phyloP scores from a whole-genome alignment of 1,140 invertebrate genomes.

The Potamilus streckersoni region DNA sequence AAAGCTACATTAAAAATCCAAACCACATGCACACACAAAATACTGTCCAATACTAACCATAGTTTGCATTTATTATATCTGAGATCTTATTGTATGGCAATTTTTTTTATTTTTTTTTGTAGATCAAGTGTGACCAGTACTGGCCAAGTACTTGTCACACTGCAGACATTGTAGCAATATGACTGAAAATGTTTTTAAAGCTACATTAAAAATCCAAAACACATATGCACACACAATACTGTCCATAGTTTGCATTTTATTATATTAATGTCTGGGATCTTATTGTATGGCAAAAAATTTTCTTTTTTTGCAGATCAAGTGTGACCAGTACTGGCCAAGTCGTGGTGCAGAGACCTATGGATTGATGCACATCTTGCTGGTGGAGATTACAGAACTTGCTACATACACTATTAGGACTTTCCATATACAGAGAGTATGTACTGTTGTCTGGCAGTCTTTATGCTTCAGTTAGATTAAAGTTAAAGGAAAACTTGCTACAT shows the following conservation, averaged over 20 bases:
- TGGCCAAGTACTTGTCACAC: slow-evolving; percentile 89
- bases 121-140: slow-evolving; percentile 90
- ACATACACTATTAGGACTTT: slow-evolving; percentile 98
- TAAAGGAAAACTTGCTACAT: slow-evolving; percentile 92
- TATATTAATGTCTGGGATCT: too few relatives aligned
- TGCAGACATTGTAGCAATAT: slow-evolving; percentile 73
- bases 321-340: slow-evolving; percentile 98
- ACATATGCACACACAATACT: too few relatives aligned
- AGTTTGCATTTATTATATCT: too few relatives aligned
- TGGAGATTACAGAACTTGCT: slow-evolving; percentile 94
- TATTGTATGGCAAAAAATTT: not conserved
- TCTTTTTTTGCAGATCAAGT: slow-evolving; percentile 69
- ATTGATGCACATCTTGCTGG: slow-evolving; percentile 84
- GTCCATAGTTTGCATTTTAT: too few relatives aligned
- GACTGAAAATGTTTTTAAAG: too few relatives aligned
- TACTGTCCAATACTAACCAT: too few relatives aligned
- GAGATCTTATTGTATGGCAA: too few relatives aligned
- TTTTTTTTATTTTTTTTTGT: slow-evolving; percentile 30
- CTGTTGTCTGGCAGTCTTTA: too few relatives aligned
- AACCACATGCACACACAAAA: too few relatives aligned
- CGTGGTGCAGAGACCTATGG: slow-evolving; percentile 95
- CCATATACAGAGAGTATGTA: slow-evolving; percentile 78
- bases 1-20: too few relatives aligned
- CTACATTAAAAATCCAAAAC: too few relatives aligned
- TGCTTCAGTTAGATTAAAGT: too few relatives aligned